Conservation (phyloP, 2,113 vertebrate species). For the Sterna hirundo region DNA sequence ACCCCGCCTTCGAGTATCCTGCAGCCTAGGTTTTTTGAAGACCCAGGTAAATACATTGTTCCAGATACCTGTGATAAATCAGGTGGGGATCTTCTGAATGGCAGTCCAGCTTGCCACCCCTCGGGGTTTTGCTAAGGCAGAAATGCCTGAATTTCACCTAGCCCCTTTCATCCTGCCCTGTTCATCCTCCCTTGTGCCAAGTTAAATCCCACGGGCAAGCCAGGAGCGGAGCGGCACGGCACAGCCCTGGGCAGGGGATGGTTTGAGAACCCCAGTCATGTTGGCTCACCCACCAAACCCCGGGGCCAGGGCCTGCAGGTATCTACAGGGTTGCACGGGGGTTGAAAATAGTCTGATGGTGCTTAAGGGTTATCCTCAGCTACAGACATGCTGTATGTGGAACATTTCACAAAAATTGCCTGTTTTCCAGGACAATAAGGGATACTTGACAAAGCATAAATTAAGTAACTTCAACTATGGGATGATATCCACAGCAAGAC, state of each 20-base stretch:
- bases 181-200: fast-evolving
- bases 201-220: not conserved
- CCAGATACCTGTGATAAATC: not conserved
- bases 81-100: not conserved
- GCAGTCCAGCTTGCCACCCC: not conserved
- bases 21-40: not conserved
- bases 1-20: not conserved
- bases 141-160: not conserved
- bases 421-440: not conserved
- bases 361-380: not conserved
- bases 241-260: fast-evolving
- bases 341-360: not conserved
- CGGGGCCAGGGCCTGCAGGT: fast-evolving
- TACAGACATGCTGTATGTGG: not conserved
- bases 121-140: not conserved
- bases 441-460: not conserved
- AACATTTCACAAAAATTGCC: not conserved
- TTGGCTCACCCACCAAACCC: not conserved
- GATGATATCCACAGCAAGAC: not conserved
- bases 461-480: not conserved
- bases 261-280: not conserved
- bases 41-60: not conserved
- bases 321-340: not conserved
- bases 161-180: not conserved
- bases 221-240: fast-evolving